Percentiles rank a stretch among this genome's conserved stretches.
Conservation (phyloP, 2,888 invertebrate species). For the Branchipolynoe longqiensis region DNA sequence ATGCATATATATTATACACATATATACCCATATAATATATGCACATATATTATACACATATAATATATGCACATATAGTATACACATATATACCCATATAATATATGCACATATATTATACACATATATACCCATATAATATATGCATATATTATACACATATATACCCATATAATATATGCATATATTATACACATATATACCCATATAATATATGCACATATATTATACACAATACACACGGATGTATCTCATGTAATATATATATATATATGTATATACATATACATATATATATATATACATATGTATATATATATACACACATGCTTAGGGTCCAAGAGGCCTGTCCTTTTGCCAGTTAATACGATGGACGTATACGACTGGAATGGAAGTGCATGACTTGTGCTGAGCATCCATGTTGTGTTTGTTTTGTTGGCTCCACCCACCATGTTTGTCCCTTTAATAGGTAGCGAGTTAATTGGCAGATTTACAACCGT, state of each 20-base stretch:
- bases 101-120: slow-evolving; percentile 20
- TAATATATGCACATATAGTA: no score
- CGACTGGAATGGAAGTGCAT: no score
- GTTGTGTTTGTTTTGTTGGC: not conserved
- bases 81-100: slow-evolving; percentile 20
- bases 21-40: slow-evolving; percentile 28
- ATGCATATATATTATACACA: slow-evolving; percentile 6
- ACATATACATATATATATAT: not conserved
- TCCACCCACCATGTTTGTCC: no score
- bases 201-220: slow-evolving; percentile 23
- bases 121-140: slow-evolving; percentile 25
- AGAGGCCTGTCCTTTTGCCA: not conserved
- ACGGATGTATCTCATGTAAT: slow-evolving; percentile 23
- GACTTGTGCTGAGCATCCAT: no score
- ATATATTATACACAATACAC: slow-evolving; percentile 22
- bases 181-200: not conserved
- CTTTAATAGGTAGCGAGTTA: not conserved
- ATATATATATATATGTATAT: slow-evolving; percentile 5
- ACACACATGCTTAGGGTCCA: slow-evolving; percentile 21
- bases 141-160: not conserved
- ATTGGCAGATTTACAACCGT: not conserved
- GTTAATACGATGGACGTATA: no score
- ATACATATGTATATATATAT: slow-evolving; percentile 17
- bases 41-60: slow-evolving; percentile 14
- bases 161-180: slow-evolving; percentile 28